These are phyloP conservation scores for Clinocottus analis DNA, from an alignment of 2,113 vertebrate genomes.

Conservation along the genomic window DNA sequence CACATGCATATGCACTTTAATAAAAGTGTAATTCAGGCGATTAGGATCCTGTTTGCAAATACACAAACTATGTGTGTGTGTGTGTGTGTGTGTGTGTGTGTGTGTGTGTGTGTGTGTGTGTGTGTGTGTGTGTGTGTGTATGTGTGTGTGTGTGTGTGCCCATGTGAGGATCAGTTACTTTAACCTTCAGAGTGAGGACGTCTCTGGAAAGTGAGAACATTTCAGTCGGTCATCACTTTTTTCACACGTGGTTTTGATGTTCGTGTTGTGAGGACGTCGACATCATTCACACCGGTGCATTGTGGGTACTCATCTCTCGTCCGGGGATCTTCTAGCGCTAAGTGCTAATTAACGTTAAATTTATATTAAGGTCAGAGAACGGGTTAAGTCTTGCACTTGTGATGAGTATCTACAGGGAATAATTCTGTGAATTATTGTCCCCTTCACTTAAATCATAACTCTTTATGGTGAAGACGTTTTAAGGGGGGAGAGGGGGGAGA, in stretches of 20 bases:
- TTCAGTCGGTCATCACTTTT: neutral
- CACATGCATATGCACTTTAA: no score
- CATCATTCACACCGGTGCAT: neutral
- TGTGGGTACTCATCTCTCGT: neutral
- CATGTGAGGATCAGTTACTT: neutral
- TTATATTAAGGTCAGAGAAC: no score
- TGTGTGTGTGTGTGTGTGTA: neutral
- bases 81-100: neutral
- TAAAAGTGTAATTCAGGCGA: neutral
- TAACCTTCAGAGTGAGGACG: neutral
- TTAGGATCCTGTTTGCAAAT: constrained; percentile 8
- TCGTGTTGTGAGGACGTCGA: neutral
- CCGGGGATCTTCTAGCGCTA: no score
- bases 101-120: neutral
- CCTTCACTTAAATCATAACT: no score
- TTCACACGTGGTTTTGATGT: neutral
- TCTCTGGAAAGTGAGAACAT: neutral
- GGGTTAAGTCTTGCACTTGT: accelerated
- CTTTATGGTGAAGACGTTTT: no score
- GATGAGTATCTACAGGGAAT: neutral
- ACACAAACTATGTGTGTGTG: neutral
- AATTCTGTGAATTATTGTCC: no score
- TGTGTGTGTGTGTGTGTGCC: neutral
- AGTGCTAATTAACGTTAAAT: neutral
- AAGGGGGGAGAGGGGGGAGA: no score